Conservation (phyloP, 2,113 vertebrate genomes). For the Barbus barbus region DNA sequence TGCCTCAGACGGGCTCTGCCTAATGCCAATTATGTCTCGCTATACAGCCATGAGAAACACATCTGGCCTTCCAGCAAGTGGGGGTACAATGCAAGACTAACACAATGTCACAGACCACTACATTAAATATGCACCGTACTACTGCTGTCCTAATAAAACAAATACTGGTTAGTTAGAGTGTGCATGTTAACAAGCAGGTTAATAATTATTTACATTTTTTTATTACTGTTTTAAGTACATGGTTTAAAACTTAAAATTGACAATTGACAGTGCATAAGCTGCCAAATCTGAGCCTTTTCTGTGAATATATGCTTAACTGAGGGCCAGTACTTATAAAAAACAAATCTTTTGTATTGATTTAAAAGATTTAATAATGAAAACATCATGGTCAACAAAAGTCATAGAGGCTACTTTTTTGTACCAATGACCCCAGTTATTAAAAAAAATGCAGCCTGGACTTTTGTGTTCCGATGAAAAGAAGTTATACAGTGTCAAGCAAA, state of each 20-base stretch:
- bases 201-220: not conserved
- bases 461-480: not conserved
- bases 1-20: slow-evolving; percentile 47
- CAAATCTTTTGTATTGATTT: not conserved
- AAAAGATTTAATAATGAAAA: not conserved
- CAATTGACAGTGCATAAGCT: not conserved
- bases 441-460: not conserved
- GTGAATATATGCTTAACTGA: not conserved
- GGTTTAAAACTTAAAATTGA: not conserved
- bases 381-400: not conserved
- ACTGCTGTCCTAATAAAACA: not conserved
- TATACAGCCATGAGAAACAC: slow-evolving; percentile 37
- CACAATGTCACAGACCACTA: slow-evolving; percentile 11
- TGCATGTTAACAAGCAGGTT: not conserved
- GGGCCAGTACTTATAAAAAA: not conserved
- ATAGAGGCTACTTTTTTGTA: not conserved
- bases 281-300: not conserved
- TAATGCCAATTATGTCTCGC: slow-evolving; percentile 49
- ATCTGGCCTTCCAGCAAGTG: slow-evolving; percentile 41
- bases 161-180: not conserved
- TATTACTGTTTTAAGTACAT: not conserved
- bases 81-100: slow-evolving; percentile 49
- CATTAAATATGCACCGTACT: not conserved
- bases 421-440: not conserved
- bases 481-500: not conserved